A percentile compares a stretch with the other conserved stretches of the same genome.
Evolutionary conservation across 1,140 invertebrate species (phyloP).

Genomic region (Oncopeltus fasciatus): DNA sequence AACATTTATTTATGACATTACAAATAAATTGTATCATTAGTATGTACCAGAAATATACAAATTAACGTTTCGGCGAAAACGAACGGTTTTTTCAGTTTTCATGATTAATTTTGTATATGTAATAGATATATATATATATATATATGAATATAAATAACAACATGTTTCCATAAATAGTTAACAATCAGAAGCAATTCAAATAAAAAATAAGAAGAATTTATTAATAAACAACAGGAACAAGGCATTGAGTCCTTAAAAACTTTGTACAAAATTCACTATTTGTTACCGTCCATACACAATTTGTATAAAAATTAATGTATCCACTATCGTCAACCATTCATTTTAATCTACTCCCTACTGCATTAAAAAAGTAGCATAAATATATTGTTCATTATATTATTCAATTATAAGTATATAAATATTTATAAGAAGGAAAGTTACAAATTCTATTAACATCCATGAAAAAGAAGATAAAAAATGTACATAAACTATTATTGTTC

Average conservation of each 20-base stretch:
- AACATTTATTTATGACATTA: conserved; percentile 2
- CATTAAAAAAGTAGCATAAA: conserved; percentile 7
- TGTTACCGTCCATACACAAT: not conserved
- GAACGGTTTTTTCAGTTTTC: not conserved
- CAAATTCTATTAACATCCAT: not conserved
- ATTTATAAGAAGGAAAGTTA: not conserved
- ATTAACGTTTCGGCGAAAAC: not conserved
- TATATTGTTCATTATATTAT: conserved; percentile 1
- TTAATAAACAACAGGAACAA: not conserved
- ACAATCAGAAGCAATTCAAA: conserved; percentile 5
- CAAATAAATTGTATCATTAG: conserved; percentile 1
- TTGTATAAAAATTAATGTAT: not conserved
- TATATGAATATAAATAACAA: conserved; percentile 3
- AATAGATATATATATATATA: too few relatives aligned
- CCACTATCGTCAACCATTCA: not conserved
- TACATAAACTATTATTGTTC: not conserved
- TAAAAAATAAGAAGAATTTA: not conserved
- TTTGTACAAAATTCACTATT: not conserved
- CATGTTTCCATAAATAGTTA: conserved; percentile 3
- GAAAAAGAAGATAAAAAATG: not conserved
- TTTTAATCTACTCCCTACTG: not conserved
- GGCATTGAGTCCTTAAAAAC: not conserved
- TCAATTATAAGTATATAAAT: not conserved
- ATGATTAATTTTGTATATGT: not conserved
- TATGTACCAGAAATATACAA: conserved; percentile 1